Evolutionary conservation across 2,113 vertebrate species (phyloP).

Genomic region (Siphamia tubifer): DNA sequence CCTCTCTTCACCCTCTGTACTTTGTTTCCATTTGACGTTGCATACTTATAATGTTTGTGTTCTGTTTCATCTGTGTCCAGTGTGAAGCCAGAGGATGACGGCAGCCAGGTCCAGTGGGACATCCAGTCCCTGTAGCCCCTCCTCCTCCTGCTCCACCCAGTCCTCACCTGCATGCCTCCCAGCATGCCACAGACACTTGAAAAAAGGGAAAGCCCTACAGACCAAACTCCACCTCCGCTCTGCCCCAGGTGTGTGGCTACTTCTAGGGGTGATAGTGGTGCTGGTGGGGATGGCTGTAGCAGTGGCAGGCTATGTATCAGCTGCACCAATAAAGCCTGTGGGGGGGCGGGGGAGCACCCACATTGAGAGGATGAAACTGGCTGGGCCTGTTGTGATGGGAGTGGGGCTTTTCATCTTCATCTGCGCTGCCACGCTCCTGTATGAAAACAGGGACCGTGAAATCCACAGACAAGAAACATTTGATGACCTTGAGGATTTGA

Average conservation of each 20-base stretch:
- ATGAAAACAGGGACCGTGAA: conserved; percentile 93
- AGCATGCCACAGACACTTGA: conserved; percentile 45
- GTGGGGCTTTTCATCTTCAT: conserved; percentile 97
- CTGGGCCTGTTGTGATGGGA: conserved; percentile 96
- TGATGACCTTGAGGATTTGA: conserved; percentile 57
- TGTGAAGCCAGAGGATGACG: conserved; percentile 65
- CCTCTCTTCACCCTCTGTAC: neutral
- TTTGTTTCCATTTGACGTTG: conserved; percentile 4
- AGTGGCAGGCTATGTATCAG: conserved; percentile 89
- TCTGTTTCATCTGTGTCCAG: conserved; percentile 27
- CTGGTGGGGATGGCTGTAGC: conserved; percentile 91
- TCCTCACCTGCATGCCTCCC: conserved; percentile 49
- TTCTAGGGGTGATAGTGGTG: conserved; percentile 88
- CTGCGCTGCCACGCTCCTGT: conserved; percentile 95
- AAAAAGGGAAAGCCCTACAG: conserved; percentile 49
- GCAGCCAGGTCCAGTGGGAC: conserved; percentile 60
- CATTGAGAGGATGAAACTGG: conserved; percentile 87
- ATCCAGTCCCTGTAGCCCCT: conserved; percentile 63
- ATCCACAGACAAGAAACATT: conserved; percentile 51
- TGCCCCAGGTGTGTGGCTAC: conserved; percentile 86
- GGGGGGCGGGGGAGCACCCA: conserved; percentile 61
- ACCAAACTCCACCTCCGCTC: conserved; percentile 88
- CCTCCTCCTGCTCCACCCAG: conserved; percentile 50
- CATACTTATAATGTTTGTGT: neutral
- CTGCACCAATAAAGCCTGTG: conserved; percentile 18